Evolutionary conservation across 1,140 invertebrate species (phyloP), one percentile per base, ranked within the genome.

Genomic region (Chironomus striatipennis): DNA sequence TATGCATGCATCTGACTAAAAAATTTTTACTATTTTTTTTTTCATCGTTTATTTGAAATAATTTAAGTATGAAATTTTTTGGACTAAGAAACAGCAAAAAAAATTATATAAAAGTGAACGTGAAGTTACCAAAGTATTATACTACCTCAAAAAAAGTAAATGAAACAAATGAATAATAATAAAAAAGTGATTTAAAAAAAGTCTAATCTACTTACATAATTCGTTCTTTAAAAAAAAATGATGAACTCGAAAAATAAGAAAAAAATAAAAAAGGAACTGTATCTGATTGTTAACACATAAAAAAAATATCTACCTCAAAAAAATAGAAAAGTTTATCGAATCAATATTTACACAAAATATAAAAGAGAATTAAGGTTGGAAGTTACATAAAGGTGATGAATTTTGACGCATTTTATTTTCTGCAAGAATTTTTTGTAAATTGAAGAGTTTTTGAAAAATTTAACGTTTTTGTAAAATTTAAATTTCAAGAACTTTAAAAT

Each of bases 41-140:
- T n/a, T n/a, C n/a, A n/a, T n/a, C 1, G n/a, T 10, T 57, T n/a
- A 4, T n/a, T 12, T 57, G 47, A 57, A 57, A 57, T 57, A 10
- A 57, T 57, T 57, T 57, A 57, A 12, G 9, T 10, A n/a, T n/a
- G n/a, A n/a, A 57, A 57, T 57, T 57, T 57, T 20, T 70, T 21
- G 17, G n/a, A 18, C 65, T 8, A 2, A 67, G 2, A 67, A 67
- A 67, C 12, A 15, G 12, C n/a, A 47, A 47, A 47, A 47, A 57
- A 57, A 57, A 57, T 47, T 47, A 2, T 12, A 12, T 12, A 57
- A n/a, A 57, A 57, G 47, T n/a, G n/a, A n/a, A 57, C 47, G n/a
- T n/a, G n/a, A 57, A 57, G 47, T 57, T 57, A 57, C 47, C 47
- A 57, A 57, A 57, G 47, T 57, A 57, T 57, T n/a, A 57, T 57